Evolutionary conservation across 2,113 vertebrate species (phyloP).

Genomic region (Smithornis capensis): DNA sequence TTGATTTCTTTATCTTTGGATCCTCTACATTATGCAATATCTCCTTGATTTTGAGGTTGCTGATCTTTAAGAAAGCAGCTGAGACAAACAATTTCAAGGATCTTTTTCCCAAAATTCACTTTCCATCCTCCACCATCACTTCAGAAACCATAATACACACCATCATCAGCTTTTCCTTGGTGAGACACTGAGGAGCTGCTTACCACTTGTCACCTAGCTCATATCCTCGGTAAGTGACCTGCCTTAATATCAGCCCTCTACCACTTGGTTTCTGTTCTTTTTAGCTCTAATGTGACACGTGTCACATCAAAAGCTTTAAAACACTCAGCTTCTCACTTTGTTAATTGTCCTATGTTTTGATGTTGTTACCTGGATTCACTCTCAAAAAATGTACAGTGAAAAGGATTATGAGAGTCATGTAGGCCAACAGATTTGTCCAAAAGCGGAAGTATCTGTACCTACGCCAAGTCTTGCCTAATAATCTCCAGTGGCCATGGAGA

Average conservation of each 20-base stretch:
- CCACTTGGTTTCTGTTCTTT: background rate
- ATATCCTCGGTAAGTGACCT: background rate
- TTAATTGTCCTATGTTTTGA: background rate
- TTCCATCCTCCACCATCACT: background rate
- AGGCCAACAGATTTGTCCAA: background rate
- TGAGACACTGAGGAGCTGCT: background rate
- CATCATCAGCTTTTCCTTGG: background rate
- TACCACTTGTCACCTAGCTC: background rate
- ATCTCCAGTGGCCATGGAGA: background rate
- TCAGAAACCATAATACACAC: background rate
- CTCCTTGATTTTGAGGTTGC: background rate
- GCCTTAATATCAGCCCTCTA: background rate
- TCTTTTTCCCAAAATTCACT: background rate
- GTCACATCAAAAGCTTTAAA: background rate
- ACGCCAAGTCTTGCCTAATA: background rate
- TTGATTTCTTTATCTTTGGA: background rate
- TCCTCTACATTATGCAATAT: accelerated
- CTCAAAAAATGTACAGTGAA: background rate
- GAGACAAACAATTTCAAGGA: background rate
- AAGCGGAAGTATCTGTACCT: background rate
- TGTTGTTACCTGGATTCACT: background rate
- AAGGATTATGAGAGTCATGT: background rate
- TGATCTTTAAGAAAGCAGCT: background rate
- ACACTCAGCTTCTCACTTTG: background rate
- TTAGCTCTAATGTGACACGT: background rate